Evolutionary conservation across 1,140 invertebrate genomes (phyloP).

Genomic region (Zophobas morio): DNA sequence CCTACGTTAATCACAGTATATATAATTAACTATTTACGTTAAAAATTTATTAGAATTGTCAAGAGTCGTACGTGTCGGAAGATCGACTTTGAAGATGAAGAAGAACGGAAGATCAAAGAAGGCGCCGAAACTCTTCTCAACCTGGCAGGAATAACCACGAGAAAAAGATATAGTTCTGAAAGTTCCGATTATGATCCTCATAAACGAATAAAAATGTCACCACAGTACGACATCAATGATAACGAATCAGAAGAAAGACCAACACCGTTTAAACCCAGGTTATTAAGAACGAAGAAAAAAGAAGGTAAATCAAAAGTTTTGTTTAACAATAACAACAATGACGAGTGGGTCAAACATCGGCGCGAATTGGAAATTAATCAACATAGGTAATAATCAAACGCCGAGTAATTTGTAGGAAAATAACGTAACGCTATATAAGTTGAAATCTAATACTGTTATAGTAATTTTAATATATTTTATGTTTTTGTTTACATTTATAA

Average conservation of each 20-base stretch:
- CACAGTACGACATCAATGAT: slow-evolving; percentile 51
- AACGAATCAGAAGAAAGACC: slow-evolving; percentile 56
- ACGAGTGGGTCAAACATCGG: slow-evolving; percentile 64
- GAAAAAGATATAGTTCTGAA: slow-evolving; percentile 56
- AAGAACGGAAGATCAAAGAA: slow-evolving; percentile 83
- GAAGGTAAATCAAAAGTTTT: slow-evolving; percentile 56
- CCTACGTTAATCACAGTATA: too few species aligned
- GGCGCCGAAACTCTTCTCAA: slow-evolving; percentile 85
- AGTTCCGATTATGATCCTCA: slow-evolving; percentile 45
- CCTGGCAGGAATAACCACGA: slow-evolving; percentile 73
- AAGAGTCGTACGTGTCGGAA: slow-evolving; percentile 59
- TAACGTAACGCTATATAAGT: slow-evolving; percentile 32
- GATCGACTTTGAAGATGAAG: slow-evolving; percentile 74
- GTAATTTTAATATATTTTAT: slow-evolving; percentile 46
- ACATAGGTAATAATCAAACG: slow-evolving; percentile 61
- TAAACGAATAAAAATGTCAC: slow-evolving; percentile 51
- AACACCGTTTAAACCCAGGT: slow-evolving; percentile 61
- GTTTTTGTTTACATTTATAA: slow-evolving; percentile 45
- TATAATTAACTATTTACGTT: too few species aligned
- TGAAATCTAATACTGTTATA: slow-evolving; percentile 42
- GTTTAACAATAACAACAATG: slow-evolving; percentile 63
- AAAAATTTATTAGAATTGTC: slow-evolving; percentile 50
- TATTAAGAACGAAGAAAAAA: slow-evolving; percentile 63
- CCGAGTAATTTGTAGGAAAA: slow-evolving; percentile 27
- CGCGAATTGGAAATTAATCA: slow-evolving; percentile 62